Evolutionary conservation across 1,140 invertebrate species (phyloP), one percentile per base, ranked within the genome.

Genomic region (Monochamus saltuarius): DNA sequence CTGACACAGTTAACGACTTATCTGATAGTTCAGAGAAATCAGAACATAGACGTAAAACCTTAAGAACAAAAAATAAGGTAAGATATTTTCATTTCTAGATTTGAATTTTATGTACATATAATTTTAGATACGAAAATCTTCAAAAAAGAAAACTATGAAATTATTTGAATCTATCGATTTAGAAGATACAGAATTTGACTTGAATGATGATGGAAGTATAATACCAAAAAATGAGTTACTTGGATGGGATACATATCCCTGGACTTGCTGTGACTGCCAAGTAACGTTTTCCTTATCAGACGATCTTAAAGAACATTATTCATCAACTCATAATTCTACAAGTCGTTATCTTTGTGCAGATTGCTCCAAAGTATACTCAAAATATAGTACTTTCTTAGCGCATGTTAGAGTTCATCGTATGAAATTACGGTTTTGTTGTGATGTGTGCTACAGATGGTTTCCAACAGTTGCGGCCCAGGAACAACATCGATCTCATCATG

Each of bases 351-450:
- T 81, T 69, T 85, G 84, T 67, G 78, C 80, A 16, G 78, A 83
- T 62, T 85, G 84, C 59, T 79, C 78, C 36, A 85, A 85, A 75
- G 77, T 84, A 11, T 85, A 83, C 61, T 78, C 79, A 49, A 82
- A 83, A 64, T 84, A 84, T 70, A 80, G 80, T 62, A 81, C 80
- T 29, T 84, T 83, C 62, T 68, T 83, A n/a, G 79, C 78, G 1
- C 82, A 84, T 62, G 80, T 83, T 0, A 81, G 80, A 62, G 72
- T 60, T 37, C 84, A 85, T 66, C 77, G 79, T 60, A 75, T 77
- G 22, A 79, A 79, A 54, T 74, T 81, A 11, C 82, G 81, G 67
- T 84, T 79, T 53, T 80, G 74, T 54, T 84, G 83, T 68, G 80
- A 83, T 53, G 75, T 81, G 45, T 84, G 83, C 70, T 80, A 78